Percentiles rank a stretch among this genome's conserved stretches.
These are phyloP conservation scores for Heliconius charithonia DNA, from an alignment of 2,888 invertebrate genomes.

Conservation along the genomic window DNA sequence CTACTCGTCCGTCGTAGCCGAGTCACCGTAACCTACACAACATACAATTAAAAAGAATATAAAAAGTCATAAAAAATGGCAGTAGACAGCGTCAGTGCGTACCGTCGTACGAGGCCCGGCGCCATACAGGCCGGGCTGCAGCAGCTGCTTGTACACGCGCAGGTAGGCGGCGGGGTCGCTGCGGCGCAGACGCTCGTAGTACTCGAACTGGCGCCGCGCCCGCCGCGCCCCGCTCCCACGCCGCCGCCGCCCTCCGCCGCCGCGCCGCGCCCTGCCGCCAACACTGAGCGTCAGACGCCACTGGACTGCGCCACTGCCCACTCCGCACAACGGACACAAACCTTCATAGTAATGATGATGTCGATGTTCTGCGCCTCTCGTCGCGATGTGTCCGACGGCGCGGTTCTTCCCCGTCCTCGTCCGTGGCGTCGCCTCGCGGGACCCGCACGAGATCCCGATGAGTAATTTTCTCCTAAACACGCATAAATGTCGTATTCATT, in stretches of 20 bases:
- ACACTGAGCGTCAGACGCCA: too few species aligned
- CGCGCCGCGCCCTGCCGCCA: too few species aligned
- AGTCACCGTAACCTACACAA: constrained; percentile 58
- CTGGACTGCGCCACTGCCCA: too few species aligned
- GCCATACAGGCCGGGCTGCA: constrained; percentile 67
- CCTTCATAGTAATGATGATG: constrained; percentile 62
- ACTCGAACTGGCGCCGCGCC: constrained; percentile 87
- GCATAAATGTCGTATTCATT: neutral
- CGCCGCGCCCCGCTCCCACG: constrained; percentile 45
- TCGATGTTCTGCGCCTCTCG: constrained; percentile 55
- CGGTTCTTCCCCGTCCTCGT: constrained; percentile 61
- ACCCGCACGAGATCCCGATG: constrained; percentile 69
- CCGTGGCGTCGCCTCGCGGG: constrained; percentile 69
- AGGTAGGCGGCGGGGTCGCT: constrained; percentile 91
- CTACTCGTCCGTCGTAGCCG: constrained; percentile 65
- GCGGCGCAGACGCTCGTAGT: constrained; percentile 90
- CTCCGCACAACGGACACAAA: too few species aligned
- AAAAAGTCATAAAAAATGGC: too few species aligned
- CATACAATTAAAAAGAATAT: neutral
- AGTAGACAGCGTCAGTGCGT: too few species aligned
- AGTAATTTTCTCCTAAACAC: constrained; percentile 62
- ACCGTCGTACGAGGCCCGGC: constrained; percentile 58
- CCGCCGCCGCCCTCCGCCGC: neutral
- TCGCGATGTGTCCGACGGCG: constrained; percentile 54
- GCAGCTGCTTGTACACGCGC: constrained; percentile 90